Base-by-base conservation (phyloP, 2,797 vertebrate genomes). In the Sebastes trivittatus region DNA sequence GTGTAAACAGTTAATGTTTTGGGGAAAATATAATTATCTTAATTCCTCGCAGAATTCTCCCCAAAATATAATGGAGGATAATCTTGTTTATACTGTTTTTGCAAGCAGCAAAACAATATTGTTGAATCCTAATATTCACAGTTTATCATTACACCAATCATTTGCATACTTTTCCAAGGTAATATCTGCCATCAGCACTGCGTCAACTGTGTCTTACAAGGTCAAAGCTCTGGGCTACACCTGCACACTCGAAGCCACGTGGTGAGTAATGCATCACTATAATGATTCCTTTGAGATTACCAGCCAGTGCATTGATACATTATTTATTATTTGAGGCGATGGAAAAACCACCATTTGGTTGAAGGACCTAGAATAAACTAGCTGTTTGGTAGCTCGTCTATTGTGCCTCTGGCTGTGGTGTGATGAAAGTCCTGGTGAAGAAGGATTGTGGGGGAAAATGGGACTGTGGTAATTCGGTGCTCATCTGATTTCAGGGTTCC, bases 201-300 rank as follows among this genome's bases (percentile, higher is more conserved):
- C 32, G 11, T 77, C 77, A 81, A 6, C 56, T 82, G 62, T 61
- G 65, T 80, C 62, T 83, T 63, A 72, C 89, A 92, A 93, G 92
- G 90, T 94, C 90, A 94, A 93, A 94, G 90, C 87, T 91, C 71
- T 82, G 84, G 91, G 93, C 90, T 84, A 76, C 83, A 88, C 71
- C 76, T 91, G 83, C 67, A 23, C 68, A 77, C 88, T 83, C 69
- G 27, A 75, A 86, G 77, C 82, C 77, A 78, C 77, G 84, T 86
- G 73, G 80, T 94, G 79, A 93, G 89, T 88, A 85, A 95, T 96
- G 95, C 95, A 95, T 93, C 84, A 86, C 86, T 86, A 34, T 91
- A 94, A 96, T 91, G 92, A 95, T 94, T 93, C 91, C 89, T 94
- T 95, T 93, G 92, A 89, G 92, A 93, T 95, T 96, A 97, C 89